Percentiles rank a stretch among this genome's conserved stretches.
Conservation (phyloP, 2,113 vertebrate genomes). For the Seriola dumerili region DNA sequence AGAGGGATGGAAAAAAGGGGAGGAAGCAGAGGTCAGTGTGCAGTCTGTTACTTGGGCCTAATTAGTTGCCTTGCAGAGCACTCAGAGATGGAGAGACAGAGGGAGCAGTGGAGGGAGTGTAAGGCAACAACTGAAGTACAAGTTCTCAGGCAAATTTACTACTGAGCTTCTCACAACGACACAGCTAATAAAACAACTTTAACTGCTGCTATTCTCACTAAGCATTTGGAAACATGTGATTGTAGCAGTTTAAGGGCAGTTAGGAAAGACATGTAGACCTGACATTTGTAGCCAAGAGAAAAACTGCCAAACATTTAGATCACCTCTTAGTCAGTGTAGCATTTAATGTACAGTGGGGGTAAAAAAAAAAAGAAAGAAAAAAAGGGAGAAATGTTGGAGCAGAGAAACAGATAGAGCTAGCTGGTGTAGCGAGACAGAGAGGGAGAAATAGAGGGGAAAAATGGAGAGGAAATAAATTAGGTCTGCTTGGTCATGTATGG, state of each 20-base stretch:
- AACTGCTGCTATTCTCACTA: slow-evolving; percentile 18
- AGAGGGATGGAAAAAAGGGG: slow-evolving; percentile 13
- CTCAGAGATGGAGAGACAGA: slow-evolving; percentile 6
- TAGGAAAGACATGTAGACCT: slow-evolving; percentile 15
- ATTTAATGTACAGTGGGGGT: slow-evolving; percentile 50
- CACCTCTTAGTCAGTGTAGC: slow-evolving; percentile 40
- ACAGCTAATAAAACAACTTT: slow-evolving; percentile 56
- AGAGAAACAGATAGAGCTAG: slow-evolving; percentile 6
- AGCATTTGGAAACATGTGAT: slow-evolving; percentile 43
- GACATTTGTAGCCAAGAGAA: slow-evolving; percentile 37
- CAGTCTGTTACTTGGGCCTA: slow-evolving; percentile 57
- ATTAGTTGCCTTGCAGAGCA: slow-evolving; percentile 52
- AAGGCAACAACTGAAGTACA: slow-evolving; percentile 9
- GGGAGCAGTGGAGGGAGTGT: neutral
- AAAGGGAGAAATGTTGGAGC: slow-evolving; percentile 7
- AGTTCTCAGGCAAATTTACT: slow-evolving; percentile 37
- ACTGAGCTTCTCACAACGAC: slow-evolving; percentile 22
- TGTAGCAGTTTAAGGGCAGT: slow-evolving; percentile 37
- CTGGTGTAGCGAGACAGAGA: neutral
- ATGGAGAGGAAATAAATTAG: slow-evolving; percentile 60
- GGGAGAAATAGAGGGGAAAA: slow-evolving; percentile 17
- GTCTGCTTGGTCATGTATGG: slow-evolving; percentile 78
- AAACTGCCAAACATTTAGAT: slow-evolving; percentile 45
- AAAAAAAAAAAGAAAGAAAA: neutral
- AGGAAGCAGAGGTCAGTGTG: slow-evolving; percentile 31